Conservation (phyloP, 1,140 invertebrate species). For the Drosophila sproati region DNA sequence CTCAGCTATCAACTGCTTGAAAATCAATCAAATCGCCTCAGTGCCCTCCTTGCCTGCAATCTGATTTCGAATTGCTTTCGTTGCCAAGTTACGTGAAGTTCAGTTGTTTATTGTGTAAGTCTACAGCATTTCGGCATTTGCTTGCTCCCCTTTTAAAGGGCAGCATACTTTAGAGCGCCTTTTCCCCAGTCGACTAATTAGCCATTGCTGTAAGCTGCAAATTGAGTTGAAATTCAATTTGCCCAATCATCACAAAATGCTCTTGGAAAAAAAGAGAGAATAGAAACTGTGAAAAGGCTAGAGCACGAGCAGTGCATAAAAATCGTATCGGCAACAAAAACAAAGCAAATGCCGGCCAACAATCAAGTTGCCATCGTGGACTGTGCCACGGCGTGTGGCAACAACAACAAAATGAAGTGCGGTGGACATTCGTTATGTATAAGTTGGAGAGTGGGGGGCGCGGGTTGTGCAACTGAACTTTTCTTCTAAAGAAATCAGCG, state of each 20-base stretch:
- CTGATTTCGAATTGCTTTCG: slow-evolving; percentile 24
- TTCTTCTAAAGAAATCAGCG: slow-evolving; percentile 22
- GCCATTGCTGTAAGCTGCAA: slow-evolving; percentile 52
- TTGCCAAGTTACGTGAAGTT: not conserved
- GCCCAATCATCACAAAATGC: slow-evolving; percentile 60
- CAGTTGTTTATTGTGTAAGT: slow-evolving; percentile 26
- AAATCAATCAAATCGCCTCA: not conserved
- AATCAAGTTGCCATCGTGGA: slow-evolving; percentile 51
- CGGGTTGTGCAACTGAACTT: not conserved
- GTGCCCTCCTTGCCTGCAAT: not conserved
- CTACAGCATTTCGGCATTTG: slow-evolving; percentile 12
- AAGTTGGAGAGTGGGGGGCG: not conserved
- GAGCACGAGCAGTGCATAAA: slow-evolving; percentile 24
- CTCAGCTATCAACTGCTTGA: not conserved
- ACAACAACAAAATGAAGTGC: slow-evolving; percentile 47
- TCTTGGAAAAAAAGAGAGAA: slow-evolving; percentile 30
- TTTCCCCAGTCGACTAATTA: slow-evolving; percentile 47
- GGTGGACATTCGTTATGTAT: slow-evolving; percentile 41
- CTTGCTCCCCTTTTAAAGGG: not conserved
- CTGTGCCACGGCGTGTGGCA: slow-evolving; percentile 24
- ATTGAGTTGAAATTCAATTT: slow-evolving; percentile 81
- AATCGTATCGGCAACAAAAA: slow-evolving; percentile 14
- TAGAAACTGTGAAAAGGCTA: slow-evolving; percentile 37
- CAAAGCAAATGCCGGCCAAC: slow-evolving; percentile 48
- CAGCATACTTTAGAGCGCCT: slow-evolving; percentile 56